These are phyloP conservation scores for Temnothorax curvispinosus DNA, from an alignment of 1,140 invertebrate species.

Conservation along the genomic window DNA sequence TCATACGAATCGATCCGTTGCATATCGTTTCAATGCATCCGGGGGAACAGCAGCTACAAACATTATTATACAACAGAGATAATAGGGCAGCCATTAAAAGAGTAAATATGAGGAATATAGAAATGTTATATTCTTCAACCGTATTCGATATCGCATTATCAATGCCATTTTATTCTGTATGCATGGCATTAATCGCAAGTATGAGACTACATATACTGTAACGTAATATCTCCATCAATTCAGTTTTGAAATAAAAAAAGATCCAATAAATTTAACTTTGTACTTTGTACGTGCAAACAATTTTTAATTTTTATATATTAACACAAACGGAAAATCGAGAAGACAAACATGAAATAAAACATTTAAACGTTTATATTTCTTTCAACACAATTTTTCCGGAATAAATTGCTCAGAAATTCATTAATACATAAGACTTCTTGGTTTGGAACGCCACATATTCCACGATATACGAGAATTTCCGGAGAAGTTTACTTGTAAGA, in stretches of 20 bases:
- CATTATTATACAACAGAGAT: conserved; percentile 6
- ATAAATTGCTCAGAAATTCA: neutral
- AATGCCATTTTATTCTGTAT: neutral
- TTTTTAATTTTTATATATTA: neutral
- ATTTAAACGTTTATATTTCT: neutral
- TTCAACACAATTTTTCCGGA: too few relatives aligned
- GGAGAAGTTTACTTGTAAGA: neutral
- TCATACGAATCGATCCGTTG: conserved; percentile 43
- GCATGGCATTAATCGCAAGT: neutral
- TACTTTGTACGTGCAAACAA: neutral
- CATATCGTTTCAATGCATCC: conserved; percentile 20
- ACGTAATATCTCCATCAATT: neutral
- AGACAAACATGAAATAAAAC: neutral
- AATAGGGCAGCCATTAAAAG: neutral
- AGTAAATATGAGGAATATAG: neutral
- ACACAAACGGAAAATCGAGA: neutral
- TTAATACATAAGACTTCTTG: neutral
- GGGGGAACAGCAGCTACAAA: neutral
- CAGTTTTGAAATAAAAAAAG: conserved; percentile 5
- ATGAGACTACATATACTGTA: neutral
- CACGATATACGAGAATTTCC: neutral
- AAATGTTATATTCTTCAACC: neutral
- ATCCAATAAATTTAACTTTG: neutral
- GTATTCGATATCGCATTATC: neutral
- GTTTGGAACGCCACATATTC: neutral